phyloP scores from a whole-genome alignment of 2,113 vertebrate species.

The Maccullochella peelii region DNA sequence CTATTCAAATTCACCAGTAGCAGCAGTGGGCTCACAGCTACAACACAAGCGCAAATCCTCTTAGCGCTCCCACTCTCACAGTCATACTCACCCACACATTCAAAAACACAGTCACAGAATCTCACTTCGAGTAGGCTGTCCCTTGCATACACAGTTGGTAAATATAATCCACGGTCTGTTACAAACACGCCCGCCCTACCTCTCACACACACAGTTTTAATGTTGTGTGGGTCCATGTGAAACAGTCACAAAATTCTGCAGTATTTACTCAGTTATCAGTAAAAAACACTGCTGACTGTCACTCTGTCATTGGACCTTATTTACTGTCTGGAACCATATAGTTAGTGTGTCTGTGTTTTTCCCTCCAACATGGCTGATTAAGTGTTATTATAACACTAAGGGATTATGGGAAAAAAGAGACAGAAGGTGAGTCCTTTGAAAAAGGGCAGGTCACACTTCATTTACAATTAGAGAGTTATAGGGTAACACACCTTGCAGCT shows the following conservation, averaged over 20 bases:
- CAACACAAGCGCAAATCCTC: slow-evolving; percentile 73
- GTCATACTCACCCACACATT: slow-evolving; percentile 75
- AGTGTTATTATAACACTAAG: slow-evolving; percentile 57
- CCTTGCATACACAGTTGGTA: slow-evolving; percentile 52
- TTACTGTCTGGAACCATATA: slow-evolving; percentile 45
- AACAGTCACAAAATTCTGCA: slow-evolving; percentile 45
- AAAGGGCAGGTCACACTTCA: slow-evolving; percentile 56
- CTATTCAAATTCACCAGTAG: slow-evolving; percentile 57
- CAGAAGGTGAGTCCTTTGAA: slow-evolving; percentile 45
- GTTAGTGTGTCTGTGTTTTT: slow-evolving; percentile 44
- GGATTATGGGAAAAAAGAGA: slow-evolving; percentile 28
- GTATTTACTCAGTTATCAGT: slow-evolving; percentile 63
- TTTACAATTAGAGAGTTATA: slow-evolving; percentile 57
- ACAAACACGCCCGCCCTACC: slow-evolving; percentile 38
- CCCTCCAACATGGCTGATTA: slow-evolving; percentile 55
- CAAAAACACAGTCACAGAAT: slow-evolving; percentile 66
- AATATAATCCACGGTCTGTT: slow-evolving; percentile 66
- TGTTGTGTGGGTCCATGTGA: slow-evolving; percentile 31
- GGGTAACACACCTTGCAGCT: slow-evolving; percentile 63
- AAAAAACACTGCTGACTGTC: slow-evolving; percentile 47
- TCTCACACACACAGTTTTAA: slow-evolving; percentile 43
- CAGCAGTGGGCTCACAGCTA: slow-evolving; percentile 56
- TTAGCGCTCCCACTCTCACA: slow-evolving; percentile 71
- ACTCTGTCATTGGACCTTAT: slow-evolving; percentile 45
- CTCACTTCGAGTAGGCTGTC: slow-evolving; percentile 48